Percentiles rank a stretch among this genome's conserved stretches.
phyloP scores from a whole-genome alignment of 2,888 invertebrate species.

The Punctoribates punctum region DNA sequence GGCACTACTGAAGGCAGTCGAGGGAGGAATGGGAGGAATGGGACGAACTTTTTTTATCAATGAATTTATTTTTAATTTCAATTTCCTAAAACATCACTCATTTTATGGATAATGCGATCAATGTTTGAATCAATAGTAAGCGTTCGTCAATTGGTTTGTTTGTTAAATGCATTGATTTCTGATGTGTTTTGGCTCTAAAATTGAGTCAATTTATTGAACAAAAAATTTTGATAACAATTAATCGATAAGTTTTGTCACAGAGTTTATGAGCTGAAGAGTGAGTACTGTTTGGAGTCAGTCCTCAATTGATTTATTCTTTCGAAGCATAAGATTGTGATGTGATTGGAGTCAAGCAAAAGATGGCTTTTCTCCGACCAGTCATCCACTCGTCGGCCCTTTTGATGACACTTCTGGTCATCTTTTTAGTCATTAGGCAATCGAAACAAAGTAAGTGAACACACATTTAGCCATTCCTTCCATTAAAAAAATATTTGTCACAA shows the following conservation, averaged over 20 bases:
- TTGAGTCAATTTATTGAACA: neutral
- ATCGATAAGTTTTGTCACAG: neutral
- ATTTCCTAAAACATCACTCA: too few relatives aligned
- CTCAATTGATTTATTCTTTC: neutral
- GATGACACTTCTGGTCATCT: neutral
- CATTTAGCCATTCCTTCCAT: too few relatives aligned
- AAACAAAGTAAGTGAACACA: neutral
- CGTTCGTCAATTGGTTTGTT: too few relatives aligned
- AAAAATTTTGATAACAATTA: neutral
- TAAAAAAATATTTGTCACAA: too few relatives aligned
- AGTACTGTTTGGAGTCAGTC: neutral
- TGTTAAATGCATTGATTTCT: neutral
- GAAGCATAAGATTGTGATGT: neutral
- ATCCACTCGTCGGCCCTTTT: slow-evolving; percentile 1
- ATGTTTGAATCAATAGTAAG: too few relatives aligned
- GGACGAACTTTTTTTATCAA: too few relatives aligned
- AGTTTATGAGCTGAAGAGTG: neutral
- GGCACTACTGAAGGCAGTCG: neutral
- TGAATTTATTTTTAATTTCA: too few relatives aligned
- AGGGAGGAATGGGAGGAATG: neutral
- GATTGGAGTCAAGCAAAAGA: slow-evolving; percentile 12
- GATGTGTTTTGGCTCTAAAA: neutral
- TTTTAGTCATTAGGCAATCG: neutral
- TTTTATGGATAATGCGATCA: too few relatives aligned
- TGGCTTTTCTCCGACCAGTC: neutral